Conservation (phyloP, 2,113 vertebrate genomes). For the Madoqua kirkii region DNA sequence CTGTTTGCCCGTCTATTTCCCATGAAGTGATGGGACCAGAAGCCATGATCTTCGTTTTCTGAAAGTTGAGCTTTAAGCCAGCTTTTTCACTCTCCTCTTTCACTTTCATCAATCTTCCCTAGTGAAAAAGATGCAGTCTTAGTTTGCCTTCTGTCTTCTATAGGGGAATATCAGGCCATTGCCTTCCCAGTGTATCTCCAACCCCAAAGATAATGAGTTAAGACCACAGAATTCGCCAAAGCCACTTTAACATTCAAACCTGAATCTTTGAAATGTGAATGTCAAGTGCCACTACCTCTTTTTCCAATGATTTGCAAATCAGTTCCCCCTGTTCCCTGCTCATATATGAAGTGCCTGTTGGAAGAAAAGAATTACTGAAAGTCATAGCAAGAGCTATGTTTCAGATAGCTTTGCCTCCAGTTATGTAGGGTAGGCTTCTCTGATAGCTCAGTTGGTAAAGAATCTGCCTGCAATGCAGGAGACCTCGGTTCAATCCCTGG, state of each 20-base stretch:
- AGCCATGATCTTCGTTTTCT: too few relatives aligned
- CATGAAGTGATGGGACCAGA: too few relatives aligned
- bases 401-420: not conserved
- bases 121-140: not conserved
- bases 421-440: not conserved
- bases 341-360: not conserved
- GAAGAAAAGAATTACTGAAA: not conserved
- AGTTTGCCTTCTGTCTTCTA: not conserved
- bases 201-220: not conserved
- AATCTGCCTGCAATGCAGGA: not conserved
- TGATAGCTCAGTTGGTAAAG: not conserved
- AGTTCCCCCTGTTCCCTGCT: not conserved
- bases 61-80: too few relatives aligned
- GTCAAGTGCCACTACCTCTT: not conserved
- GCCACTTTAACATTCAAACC: not conserved
- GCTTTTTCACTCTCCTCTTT: too few relatives aligned
- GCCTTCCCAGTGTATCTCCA: not conserved
- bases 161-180: not conserved
- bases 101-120: not conserved
- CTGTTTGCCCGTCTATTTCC: too few relatives aligned
- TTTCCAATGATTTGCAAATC: not conserved
- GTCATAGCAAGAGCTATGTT: not conserved
- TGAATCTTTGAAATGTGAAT: conserved; percentile 16
- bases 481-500: accelerated
- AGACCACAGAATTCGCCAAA: not conserved